Evolutionary conservation across 37 sponge, comb jelly and placozoan genomes (phyloP), one percentile per base, ranked within the genome.

Genomic region (Aplysina aerophoba): DNA sequence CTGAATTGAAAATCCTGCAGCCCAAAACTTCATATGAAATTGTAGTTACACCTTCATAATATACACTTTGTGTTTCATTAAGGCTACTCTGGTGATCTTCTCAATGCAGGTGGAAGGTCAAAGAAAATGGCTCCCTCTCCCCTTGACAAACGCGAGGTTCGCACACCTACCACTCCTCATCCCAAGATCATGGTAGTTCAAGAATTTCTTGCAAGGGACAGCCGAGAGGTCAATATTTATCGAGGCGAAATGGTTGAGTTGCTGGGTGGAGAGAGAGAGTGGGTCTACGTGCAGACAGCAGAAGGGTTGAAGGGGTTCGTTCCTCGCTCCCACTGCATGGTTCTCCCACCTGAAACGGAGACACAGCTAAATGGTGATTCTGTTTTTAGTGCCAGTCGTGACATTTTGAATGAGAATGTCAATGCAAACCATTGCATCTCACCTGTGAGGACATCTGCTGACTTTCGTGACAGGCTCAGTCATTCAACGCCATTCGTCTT

Each of bases 171-270:
- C 5, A 24, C 16, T 24, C 30, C 71, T 4, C 78, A 75, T 11
- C 78, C 78, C 0, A 36, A 44, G 41, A 75, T 75, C 41, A 36
- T 75, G 16, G 38, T 75, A 40, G 50, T 75, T 16, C 78, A 75
- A 15, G 78, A 75, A 11, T 75, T 53, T 40, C 0, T 53, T 21
- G 50, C 78, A 17, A 17, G 56, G 13, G 87, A 91, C 54, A 59
- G 59, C 34, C 27, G 57, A 21, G 90, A 85, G 22, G 81, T 94
- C n/a, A 31, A 83, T 4, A 90, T 94, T 20, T 50, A 37, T 31
- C 59, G 93, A 40, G 95, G 95, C 17, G 90, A 91, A 33, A 56
- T 86, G 0, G 90, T 94, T 34, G 87, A 89, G 36, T 73, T 94
- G 22, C 41, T 94, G 19, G 53, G 83, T 15, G 85, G 86, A 21